Base-by-base conservation (phyloP, 2,113 vertebrate species). In the Boleophthalmus pectinirostris region DNA sequence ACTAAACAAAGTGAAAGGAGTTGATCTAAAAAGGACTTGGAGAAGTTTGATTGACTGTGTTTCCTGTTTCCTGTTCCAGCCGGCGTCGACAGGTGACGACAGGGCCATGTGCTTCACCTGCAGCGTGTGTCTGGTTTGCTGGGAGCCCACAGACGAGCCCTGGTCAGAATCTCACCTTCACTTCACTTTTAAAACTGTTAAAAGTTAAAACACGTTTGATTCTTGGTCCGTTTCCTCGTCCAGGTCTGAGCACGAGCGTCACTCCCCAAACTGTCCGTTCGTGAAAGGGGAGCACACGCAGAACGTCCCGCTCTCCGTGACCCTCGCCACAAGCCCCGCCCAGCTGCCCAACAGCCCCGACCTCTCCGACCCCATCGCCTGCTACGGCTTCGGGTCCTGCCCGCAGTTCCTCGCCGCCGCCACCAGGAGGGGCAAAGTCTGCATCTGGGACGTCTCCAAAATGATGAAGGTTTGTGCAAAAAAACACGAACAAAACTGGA, bases 61-160 rank as follows among this genome's bases (percentile, higher is more conserved):
- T 43, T 43, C 9, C 38, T 43, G 9, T 43, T 43, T 43, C 38
- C n/a, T 43, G 15, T 79, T 6, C 57, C 82, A 99, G 98, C 98
- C 98, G 84, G 96, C 98, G 38, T 98, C 98, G 67, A 97, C 97
- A 83, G 97, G 98, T 81, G 98, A 99, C 81, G 98, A 99, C 84
- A 92, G 98, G 93, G 98, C 98, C 84, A 99, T 99, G 98, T 99
- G 98, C 84, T 99, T 99, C 89, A 99, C 97, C 47, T 99, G 98
- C 90, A 99, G 98, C 43, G 98, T 99, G 18, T 99, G 98, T 90
- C 93, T 99, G 53, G 98, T 99, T 47, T 99, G 97, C 90, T 99
- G 98, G 97, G 98, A 99, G 82, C 98, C 98, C 77, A 99, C 98
- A 74, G 98, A 99, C 91, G 98, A 99, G 84, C 98, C 97, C 58